Conservation (phyloP, 2,113 vertebrate genomes). For the Saccopteryx leptura region DNA sequence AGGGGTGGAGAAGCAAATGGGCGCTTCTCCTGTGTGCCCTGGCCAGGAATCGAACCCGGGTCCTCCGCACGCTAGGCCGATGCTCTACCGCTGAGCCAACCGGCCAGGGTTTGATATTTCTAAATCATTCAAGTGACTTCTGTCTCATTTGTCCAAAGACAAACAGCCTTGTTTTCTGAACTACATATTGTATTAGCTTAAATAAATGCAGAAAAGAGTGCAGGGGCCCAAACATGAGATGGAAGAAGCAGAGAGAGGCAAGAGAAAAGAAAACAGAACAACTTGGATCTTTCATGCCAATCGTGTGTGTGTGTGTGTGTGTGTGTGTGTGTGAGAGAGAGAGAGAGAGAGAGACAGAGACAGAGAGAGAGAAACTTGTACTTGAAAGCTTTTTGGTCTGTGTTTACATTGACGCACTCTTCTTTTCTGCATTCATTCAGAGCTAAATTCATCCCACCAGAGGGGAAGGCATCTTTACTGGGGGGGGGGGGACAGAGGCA, state of each 20-base stretch:
- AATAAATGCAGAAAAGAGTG: not conserved
- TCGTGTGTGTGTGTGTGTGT: constrained; percentile 53
- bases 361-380: not conserved
- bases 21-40: too few species aligned
- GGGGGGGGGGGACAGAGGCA: constrained; percentile 12
- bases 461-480: constrained; percentile 49
- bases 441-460: constrained; percentile 77
- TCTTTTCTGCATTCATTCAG: constrained; percentile 72
- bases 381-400: constrained; percentile 57
- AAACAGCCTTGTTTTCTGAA: not conserved
- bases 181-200: not conserved
- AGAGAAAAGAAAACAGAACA: constrained; percentile 8
- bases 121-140: not conserved
- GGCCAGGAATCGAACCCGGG: too few species aligned
- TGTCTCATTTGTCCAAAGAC: not conserved
- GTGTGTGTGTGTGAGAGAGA: not conserved
- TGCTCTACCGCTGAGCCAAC: too few species aligned
- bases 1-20: too few species aligned
- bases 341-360: too few species aligned
- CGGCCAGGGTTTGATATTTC: not conserved
- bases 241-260: constrained; percentile 40
- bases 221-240: not conserved
- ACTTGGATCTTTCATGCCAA: constrained; percentile 12
- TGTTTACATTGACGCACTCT: constrained; percentile 63
- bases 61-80: too few species aligned